phyloP scores from a whole-genome alignment of 2,797 vertebrate genomes.

The Tinamus major region DNA sequence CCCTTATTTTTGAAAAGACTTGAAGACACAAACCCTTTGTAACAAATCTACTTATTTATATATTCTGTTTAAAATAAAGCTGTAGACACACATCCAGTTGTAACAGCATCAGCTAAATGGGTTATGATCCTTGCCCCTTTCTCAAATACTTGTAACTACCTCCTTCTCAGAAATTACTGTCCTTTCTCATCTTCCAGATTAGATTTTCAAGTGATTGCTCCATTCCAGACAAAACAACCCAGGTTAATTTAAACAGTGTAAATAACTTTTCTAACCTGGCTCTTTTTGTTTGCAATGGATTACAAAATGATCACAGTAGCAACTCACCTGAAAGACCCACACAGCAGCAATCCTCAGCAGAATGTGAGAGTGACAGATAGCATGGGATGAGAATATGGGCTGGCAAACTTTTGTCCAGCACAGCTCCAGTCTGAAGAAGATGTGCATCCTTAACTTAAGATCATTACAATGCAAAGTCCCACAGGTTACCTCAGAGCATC shows the following conservation, averaged over 20 bases:
- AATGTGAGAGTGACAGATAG: background rate
- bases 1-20: background rate
- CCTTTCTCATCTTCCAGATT: background rate
- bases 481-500: background rate
- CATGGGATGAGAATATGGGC: background rate
- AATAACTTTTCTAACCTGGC: background rate
- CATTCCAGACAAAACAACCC: background rate
- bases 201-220: slow-evolving; percentile 1
- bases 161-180: background rate
- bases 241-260: background rate
- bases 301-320: background rate
- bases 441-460: background rate
- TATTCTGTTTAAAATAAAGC: background rate
- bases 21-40: background rate
- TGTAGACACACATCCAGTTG: background rate
- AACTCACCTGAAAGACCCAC: background rate
- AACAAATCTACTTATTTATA: background rate
- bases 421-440: background rate
- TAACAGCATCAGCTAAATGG: background rate
- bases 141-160: background rate
- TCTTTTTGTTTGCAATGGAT: background rate
- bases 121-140: background rate
- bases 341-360: background rate
- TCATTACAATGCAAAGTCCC: background rate
- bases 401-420: background rate